Percentiles rank a stretch among this genome's conserved stretches.
phyloP scores from a whole-genome alignment of 1,140 invertebrate genomes.

The Bombus huntii region DNA sequence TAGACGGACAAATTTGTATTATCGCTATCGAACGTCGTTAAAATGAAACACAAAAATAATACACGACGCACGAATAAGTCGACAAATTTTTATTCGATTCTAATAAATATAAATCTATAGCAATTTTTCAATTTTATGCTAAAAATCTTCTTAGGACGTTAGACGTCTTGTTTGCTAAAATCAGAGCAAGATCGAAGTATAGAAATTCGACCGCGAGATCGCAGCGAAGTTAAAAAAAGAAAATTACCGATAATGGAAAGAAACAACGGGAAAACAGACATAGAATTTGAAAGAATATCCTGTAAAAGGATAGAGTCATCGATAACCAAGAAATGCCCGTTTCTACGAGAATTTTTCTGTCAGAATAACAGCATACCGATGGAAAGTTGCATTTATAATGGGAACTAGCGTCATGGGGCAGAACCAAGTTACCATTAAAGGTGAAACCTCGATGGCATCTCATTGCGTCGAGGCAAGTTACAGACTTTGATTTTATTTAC shows the following conservation, averaged over 20 bases:
- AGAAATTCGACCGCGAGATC: not conserved
- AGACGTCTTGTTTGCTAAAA: no score
- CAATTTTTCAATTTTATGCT: no score
- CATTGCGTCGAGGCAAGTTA: not conserved
- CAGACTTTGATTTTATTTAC: conserved; percentile 25
- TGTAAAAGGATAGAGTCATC: not conserved
- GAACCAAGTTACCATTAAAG: conserved; percentile 4
- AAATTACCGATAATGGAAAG: no score
- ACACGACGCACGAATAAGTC: no score
- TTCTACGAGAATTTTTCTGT: no score
- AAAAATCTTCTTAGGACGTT: no score
- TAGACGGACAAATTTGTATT: not conserved
- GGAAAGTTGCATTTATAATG: not conserved
- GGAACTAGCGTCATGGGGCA: not conserved
- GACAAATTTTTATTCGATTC: no score
- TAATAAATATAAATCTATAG: no score
- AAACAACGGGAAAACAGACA: no score
- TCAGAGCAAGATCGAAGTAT: not conserved
- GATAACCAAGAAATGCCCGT: not conserved
- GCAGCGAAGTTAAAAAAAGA: no score
- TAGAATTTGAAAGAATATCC: no score
- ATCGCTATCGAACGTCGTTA: not conserved
- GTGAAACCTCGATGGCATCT: not conserved
- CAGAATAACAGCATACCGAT: not conserved
- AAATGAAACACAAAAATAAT: not conserved